Conservation (phyloP, 2,888 invertebrate genomes). For the Orthosia cruda region DNA sequence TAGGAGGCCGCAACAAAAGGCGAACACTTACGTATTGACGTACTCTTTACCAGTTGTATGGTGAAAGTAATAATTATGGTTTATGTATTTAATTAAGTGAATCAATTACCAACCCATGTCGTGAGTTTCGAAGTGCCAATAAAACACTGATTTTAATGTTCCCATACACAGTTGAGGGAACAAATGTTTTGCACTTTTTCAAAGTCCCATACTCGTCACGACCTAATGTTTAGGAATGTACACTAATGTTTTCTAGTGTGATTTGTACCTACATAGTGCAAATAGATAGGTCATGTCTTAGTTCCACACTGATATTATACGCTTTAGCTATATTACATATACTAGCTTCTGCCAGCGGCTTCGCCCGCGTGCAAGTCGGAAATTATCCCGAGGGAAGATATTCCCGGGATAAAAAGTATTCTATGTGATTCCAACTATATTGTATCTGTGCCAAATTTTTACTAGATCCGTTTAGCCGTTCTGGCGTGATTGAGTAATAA, state of each 20-base stretch:
- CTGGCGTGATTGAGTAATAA: no score
- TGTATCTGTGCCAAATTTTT: no score
- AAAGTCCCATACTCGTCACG: not conserved
- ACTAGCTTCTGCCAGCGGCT: no score
- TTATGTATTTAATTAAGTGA: constrained; percentile 56
- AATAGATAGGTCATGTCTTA: not conserved
- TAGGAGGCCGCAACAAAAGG: constrained; percentile 43
- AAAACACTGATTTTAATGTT: constrained; percentile 41
- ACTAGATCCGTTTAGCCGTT: no score
- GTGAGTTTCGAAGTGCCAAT: constrained; percentile 31
- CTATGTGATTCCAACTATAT: no score
- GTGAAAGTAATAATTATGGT: no score
- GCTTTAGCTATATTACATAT: no score
- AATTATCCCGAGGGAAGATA: no score
- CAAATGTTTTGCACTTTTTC: no score
- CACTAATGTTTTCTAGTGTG: not conserved
- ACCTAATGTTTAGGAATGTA: not conserved
- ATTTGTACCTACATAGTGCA: not conserved
- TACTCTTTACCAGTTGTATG: no score
- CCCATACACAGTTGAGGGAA: not conserved
- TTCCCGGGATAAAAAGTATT: no score
- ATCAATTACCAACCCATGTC: constrained; percentile 43
- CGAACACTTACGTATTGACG: constrained; percentile 27
- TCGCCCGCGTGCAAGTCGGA: no score
- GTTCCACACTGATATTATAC: not conserved